Base-by-base conservation (phyloP, 1,140 invertebrate species). In the Drosophila virilis region DNA sequence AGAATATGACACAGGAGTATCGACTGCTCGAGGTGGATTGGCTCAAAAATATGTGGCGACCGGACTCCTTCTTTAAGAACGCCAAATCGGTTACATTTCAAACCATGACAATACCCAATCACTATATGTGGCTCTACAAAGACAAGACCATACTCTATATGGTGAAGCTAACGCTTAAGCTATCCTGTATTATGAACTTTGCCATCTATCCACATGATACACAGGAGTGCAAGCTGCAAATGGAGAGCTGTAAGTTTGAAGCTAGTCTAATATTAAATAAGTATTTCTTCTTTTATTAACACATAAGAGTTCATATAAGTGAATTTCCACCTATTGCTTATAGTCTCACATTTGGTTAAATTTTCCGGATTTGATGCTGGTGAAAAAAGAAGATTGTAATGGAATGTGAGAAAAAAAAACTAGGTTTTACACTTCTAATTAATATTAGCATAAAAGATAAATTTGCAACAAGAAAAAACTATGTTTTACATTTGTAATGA, bases 101-200 rank as follows among this genome's bases (percentile, higher is more conserved):
- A 92, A 97, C 97, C 0, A 98, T 98, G 97, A 98, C 97, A 46
- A 97, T 98, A 74, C 97, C 97, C 0, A 98, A 98, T 93, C 97
- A 98, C 89, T 97, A 97, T 77, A 94, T 97, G 77, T 97, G 97
- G 97, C 92, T 97, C 9, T 97, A 97, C 91, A 97, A 97, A 91
- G 96, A 97, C 88, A 97, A 97, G 92, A 97, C 96, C 1, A 97
- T 97, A 60, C 92, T 97, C 1, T 97, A 97, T 84, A 97, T 97
- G 96, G 96, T 97, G 43, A 97, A 97, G 94, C 92, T 98, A 64
- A 98, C 97, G 0, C 89, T 98, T 32, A 96, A 95, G 75, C 92
- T 98, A 9, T 97, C 97, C 5, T 98, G 97, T 83, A 96, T 96
- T 6, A 98, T 98, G 97, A 97, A 97, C 92, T 98, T 97, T 93